Percentiles rank a stretch among this genome's conserved stretches.
phyloP scores from a whole-genome alignment of 2,113 vertebrate genomes.

The Strigops habroptila region DNA sequence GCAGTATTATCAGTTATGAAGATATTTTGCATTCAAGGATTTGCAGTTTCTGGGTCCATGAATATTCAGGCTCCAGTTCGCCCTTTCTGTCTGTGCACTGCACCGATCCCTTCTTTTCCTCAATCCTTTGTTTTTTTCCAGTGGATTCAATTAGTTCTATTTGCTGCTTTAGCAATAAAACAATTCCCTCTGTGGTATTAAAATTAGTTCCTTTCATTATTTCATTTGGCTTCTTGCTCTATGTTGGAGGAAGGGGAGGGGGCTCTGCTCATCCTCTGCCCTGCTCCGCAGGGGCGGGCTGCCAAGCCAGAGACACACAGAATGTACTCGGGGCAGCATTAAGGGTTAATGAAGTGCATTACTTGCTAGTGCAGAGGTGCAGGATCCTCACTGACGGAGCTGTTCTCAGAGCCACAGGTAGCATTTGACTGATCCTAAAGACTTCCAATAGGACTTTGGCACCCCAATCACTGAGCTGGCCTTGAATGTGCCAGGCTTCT shows the following conservation, averaged over 20 bases:
- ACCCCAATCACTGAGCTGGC: fast-evolving
- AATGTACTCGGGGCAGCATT: slow-evolving; percentile 4
- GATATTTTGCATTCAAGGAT: slow-evolving; percentile 46
- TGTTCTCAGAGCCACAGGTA: neutral
- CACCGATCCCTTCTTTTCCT: neutral
- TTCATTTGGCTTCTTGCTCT: slow-evolving; percentile 67
- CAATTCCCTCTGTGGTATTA: slow-evolving; percentile 68
- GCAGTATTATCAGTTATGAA: slow-evolving; percentile 1
- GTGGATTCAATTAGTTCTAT: slow-evolving; percentile 76
- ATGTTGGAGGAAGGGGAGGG: slow-evolving; percentile 40
- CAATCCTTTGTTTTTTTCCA: neutral
- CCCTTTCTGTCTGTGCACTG: neutral
- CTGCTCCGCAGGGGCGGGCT: neutral
- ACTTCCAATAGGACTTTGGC: neutral
- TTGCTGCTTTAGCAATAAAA: slow-evolving; percentile 77
- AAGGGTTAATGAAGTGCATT: slow-evolving; percentile 54
- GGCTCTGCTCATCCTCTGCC: slow-evolving; percentile 20
- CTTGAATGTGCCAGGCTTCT: neutral
- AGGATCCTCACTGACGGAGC: neutral
- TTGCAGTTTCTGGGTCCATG: neutral
- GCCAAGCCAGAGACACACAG: neutral
- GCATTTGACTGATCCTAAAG: neutral
- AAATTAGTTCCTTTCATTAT: slow-evolving; percentile 74
- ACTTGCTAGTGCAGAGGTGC: neutral
- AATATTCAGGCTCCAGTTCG: slow-evolving; percentile 33